These are phyloP conservation scores for Dysidea cf. avara DNA, from an alignment of 37 sponge, comb jelly and placozoan genomes.

Conservation along the genomic window DNA sequence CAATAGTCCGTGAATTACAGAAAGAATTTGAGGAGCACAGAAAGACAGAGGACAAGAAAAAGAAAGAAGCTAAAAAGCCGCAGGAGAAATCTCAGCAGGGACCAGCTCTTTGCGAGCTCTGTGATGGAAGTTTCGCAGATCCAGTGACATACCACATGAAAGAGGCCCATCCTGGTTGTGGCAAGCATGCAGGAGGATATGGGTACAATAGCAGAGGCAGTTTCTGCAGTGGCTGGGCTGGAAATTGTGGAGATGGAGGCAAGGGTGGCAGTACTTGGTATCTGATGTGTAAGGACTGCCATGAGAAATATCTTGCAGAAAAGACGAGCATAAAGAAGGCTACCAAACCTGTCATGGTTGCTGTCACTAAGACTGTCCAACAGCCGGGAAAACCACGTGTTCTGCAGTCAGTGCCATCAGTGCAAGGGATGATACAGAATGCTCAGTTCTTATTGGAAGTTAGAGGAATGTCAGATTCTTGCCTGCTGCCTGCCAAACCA, in stretches of 20 bases:
- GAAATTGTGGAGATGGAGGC: conserved; percentile 98
- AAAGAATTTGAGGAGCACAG: conserved; percentile 63
- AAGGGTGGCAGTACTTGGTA: conserved; percentile 96
- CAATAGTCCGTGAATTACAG: conserved; percentile 53
- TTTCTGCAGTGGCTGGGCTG: conserved; percentile 97
- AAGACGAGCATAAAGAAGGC: conserved; percentile 65
- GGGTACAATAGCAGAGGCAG: conserved; percentile 96
- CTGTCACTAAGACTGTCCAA: conserved; percentile 45
- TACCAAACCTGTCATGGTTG: conserved; percentile 14
- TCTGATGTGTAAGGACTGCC: conserved; percentile 93
- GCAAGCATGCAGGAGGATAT: conserved; percentile 88
- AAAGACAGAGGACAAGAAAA: conserved; percentile 62
- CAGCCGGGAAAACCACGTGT: conserved; percentile 70
- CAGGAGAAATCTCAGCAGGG: background rate
- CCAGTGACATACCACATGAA: conserved; percentile 99
- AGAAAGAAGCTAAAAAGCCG: conserved; percentile 62
- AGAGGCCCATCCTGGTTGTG: conserved; percentile 87
- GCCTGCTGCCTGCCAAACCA: too few species aligned
- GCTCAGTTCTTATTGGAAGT: conserved; percentile 85
- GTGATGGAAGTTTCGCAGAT: conserved; percentile 77
- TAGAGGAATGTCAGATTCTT: too few species aligned
- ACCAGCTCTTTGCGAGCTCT: conserved; percentile 83
- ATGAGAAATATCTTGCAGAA: conserved; percentile 74
- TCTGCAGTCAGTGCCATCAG: conserved; percentile 40
- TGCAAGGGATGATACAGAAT: conserved; percentile 76